Conservation (phyloP, 2,888 invertebrate genomes). For the Chelonus formosanus region DNA sequence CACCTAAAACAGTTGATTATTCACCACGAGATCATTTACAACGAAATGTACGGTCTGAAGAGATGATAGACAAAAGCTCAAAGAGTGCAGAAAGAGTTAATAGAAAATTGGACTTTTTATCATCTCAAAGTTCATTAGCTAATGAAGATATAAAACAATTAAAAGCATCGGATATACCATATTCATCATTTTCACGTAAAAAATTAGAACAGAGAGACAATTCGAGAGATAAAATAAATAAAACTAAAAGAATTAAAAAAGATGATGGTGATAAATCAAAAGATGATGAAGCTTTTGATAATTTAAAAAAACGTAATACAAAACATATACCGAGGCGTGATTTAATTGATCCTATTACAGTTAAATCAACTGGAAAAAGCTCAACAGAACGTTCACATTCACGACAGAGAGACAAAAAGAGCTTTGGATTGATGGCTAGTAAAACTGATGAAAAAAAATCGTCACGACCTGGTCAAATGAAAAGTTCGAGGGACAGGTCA, state of each 20-base stretch:
- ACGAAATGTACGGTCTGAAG: not conserved
- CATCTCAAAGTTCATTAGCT: conserved; percentile 53
- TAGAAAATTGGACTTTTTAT: conserved; percentile 58
- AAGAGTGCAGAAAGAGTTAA: conserved; percentile 51
- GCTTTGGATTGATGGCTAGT: conserved; percentile 49
- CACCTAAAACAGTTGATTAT: conserved; percentile 57
- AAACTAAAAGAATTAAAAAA: conserved; percentile 57
- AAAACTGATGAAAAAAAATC: conserved; percentile 56
- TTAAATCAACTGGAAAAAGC: conserved; percentile 47
- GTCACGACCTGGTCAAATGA: conserved; percentile 46
- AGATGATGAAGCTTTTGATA: conserved; percentile 43
- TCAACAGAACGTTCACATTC: conserved; percentile 36
- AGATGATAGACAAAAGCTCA: too few relatives aligned
- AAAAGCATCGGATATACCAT: conserved; percentile 55
- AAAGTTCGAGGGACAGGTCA: conserved; percentile 49
- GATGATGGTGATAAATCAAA: conserved; percentile 50
- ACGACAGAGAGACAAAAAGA: conserved; percentile 47
- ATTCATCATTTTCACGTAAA: conserved; percentile 52
- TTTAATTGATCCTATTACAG: conserved; percentile 44
- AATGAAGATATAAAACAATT: conserved; percentile 57
- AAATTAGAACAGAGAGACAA: conserved; percentile 59
- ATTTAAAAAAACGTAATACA: conserved; percentile 48
- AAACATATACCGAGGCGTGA: conserved; percentile 56
- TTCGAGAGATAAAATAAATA: conserved; percentile 59
- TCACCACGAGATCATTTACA: conserved; percentile 52